phyloP scores from a whole-genome alignment of 2,113 vertebrate genomes.

The Callipepla californica region DNA sequence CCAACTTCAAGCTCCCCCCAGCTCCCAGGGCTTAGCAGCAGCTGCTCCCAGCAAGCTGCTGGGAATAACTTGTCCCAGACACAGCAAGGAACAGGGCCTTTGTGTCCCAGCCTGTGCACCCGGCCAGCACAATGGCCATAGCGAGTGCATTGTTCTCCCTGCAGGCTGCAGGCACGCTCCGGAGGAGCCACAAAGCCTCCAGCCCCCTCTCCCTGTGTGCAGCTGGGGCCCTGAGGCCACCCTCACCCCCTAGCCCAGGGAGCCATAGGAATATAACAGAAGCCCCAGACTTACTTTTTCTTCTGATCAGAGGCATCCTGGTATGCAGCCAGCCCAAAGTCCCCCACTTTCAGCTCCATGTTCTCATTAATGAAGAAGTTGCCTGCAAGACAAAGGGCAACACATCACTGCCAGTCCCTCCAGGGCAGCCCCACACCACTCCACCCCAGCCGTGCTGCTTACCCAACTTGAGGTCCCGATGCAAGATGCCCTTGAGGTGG shows the following conservation, averaged over 20 bases:
- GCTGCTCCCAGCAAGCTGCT: conserved; percentile 37
- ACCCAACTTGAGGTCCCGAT: conserved; percentile 98
- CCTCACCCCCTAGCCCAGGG: neutral
- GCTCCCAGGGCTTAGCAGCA: neutral
- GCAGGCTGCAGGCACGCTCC: conserved; percentile 20
- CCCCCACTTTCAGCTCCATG: conserved; percentile 97
- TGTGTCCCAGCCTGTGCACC: conserved; percentile 56
- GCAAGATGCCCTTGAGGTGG: conserved; percentile 93
- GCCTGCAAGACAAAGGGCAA: conserved; percentile 74
- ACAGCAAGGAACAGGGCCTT: conserved; percentile 55
- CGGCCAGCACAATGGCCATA: conserved; percentile 52
- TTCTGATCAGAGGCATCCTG: conserved; percentile 90
- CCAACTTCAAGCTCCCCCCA: neutral
- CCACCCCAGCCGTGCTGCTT: neutral
- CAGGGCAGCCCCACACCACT: neutral
- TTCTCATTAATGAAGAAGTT: conserved; percentile 99
- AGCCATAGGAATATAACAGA: neutral
- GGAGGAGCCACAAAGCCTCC: conserved; percentile 38
- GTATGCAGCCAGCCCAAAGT: conserved; percentile 94
- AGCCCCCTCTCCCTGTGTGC: conserved; percentile 6
- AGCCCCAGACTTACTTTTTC: conserved; percentile 89
- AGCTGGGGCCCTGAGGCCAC: conserved; percentile 9
- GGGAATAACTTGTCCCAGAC: conserved; percentile 54
- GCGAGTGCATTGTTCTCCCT: conserved; percentile 58
- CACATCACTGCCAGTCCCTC: neutral